Conservation (phyloP, 2,797 vertebrate genomes). For the Clarias platycephalus region DNA sequence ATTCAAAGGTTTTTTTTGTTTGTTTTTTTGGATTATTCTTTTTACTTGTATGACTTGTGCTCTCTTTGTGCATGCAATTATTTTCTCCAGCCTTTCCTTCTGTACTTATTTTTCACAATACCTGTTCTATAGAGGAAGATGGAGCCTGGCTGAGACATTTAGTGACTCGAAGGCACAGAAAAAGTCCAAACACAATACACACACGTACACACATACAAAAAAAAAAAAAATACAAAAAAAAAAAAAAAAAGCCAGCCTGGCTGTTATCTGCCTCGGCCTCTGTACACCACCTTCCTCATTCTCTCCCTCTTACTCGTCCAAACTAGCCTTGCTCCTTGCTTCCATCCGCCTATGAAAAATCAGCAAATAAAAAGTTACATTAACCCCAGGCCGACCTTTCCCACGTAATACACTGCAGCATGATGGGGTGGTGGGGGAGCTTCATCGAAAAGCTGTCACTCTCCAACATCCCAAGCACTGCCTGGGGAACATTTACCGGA, state of each 20-base stretch:
- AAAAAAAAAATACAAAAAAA: conserved; percentile 56
- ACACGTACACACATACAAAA: conserved; percentile 63
- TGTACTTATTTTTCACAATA: conserved; percentile 9
- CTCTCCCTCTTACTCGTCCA: conserved; percentile 46
- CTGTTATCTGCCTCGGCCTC: conserved; percentile 71
- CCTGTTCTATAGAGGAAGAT: conserved; percentile 15
- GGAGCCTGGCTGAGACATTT: conserved; percentile 38
- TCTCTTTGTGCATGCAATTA: conserved; percentile 1
- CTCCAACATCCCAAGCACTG: conserved; percentile 92
- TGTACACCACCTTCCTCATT: conserved; percentile 54
- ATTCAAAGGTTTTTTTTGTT: neutral
- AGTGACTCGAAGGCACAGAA: conserved; percentile 62
- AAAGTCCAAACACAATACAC: conserved; percentile 65
- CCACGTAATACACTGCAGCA: conserved; percentile 95
- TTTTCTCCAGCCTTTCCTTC: conserved; percentile 14
- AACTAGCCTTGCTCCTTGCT: conserved; percentile 74
- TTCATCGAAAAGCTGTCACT: conserved; percentile 95
- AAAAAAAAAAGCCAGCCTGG: conserved; percentile 55
- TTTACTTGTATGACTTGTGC: neutral
- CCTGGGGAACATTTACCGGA: conserved; percentile 98
- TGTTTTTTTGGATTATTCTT: neutral
- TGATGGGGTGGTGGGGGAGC: conserved; percentile 90
- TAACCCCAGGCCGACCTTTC: conserved; percentile 98
- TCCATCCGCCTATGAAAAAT: conserved; percentile 92
- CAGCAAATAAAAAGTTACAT: conserved; percentile 99